phyloP scores from a whole-genome alignment of 2,113 vertebrate species.

The Actinemys pallida region DNA sequence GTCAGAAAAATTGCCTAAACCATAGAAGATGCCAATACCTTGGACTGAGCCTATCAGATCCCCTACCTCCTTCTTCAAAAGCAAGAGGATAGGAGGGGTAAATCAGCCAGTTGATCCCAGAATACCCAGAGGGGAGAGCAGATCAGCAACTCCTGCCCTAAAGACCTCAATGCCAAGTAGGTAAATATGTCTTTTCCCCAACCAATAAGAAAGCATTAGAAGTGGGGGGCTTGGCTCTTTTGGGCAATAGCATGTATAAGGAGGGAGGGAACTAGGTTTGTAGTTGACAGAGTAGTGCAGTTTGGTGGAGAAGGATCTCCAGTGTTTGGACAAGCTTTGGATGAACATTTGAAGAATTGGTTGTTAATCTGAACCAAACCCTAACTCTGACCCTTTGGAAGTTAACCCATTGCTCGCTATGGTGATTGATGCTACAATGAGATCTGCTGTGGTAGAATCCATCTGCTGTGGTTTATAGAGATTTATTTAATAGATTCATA shows the following conservation, averaged over 20 bases:
- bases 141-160: background rate
- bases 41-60: background rate
- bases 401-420: background rate
- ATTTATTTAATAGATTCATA: background rate
- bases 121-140: background rate
- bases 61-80: background rate
- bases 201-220: constrained; percentile 7
- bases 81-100: background rate
- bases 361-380: background rate
- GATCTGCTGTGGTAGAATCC: background rate
- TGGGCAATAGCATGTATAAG: background rate
- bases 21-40: background rate
- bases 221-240: background rate
- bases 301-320: background rate
- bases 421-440: background rate
- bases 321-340: background rate
- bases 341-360: background rate
- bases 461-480: background rate
- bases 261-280: background rate
- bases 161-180: constrained; percentile 5
- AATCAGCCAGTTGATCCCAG: background rate
- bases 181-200: background rate
- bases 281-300: background rate
- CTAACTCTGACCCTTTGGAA: background rate
- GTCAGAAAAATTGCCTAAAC: background rate